phyloP scores from a whole-genome alignment of 2,113 vertebrate species.

The Psammodynastes pulverulentus region DNA sequence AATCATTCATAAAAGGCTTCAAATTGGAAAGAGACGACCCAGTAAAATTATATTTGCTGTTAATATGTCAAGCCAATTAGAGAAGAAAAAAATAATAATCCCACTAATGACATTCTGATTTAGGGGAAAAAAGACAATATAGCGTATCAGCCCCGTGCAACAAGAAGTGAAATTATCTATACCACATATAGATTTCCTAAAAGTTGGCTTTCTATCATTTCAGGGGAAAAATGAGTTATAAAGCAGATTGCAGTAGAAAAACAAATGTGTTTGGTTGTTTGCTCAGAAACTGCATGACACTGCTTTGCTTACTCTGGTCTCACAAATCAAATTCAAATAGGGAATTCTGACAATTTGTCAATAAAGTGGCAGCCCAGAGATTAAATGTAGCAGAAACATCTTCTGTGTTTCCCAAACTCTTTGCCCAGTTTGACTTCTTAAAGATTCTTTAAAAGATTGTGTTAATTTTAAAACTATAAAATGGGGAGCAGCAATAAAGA shows the following conservation, averaged over 20 bases:
- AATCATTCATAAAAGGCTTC: slow-evolving; percentile 64
- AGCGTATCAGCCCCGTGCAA: background rate
- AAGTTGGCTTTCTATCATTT: slow-evolving; percentile 2
- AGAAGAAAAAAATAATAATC: slow-evolving; percentile 17
- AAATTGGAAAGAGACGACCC: slow-evolving; percentile 38
- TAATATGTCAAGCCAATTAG: slow-evolving; percentile 39
- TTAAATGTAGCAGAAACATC: background rate
- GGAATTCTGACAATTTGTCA: background rate
- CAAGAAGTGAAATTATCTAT: slow-evolving; percentile 18
- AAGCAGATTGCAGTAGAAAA: background rate
- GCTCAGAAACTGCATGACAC: background rate
- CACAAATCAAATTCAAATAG: background rate
- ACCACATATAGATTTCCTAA: slow-evolving; percentile 8
- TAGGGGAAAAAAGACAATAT: slow-evolving; percentile 44
- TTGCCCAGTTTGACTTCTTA: background rate
- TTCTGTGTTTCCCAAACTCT: background rate
- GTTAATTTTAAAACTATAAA: background rate
- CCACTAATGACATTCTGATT: slow-evolving; percentile 28
- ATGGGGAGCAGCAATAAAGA: background rate
- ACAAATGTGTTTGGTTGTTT: background rate
- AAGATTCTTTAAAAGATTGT: background rate
- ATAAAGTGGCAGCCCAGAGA: background rate
- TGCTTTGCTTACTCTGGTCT: background rate
- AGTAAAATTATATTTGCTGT: slow-evolving; percentile 34
- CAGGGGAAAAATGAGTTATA: background rate